Conservation (phyloP, 2,113 vertebrate genomes). For the Ailurus styani region DNA sequence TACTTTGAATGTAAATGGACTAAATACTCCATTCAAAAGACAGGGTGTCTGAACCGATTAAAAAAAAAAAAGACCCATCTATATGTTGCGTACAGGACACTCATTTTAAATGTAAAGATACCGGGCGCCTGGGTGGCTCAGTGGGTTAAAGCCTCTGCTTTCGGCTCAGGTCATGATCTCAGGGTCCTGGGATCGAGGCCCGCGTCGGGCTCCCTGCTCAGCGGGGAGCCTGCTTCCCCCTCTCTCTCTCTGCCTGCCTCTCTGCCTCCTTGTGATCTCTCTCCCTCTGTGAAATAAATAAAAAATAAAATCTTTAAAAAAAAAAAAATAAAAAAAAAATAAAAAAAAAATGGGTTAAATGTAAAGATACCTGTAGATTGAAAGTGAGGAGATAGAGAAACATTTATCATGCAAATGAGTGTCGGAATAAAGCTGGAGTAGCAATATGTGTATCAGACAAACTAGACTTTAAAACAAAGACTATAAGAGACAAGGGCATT, state of each 20-base stretch:
- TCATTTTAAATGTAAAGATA: background rate
- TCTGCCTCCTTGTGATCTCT: too few species aligned
- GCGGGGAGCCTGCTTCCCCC: too few species aligned
- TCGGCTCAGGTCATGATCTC: too few species aligned
- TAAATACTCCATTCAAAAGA: background rate
- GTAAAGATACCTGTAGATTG: background rate
- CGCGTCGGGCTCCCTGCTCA: too few species aligned
- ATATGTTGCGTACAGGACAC: background rate
- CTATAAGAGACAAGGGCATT: background rate
- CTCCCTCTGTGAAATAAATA: too few species aligned
- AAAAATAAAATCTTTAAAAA: too few species aligned
- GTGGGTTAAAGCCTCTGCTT: too few species aligned
- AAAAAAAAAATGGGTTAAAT: too few species aligned
- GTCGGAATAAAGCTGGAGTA: background rate
- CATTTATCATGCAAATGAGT: background rate
- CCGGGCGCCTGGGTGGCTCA: too few species aligned
- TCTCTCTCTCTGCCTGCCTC: too few species aligned
- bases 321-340: too few species aligned
- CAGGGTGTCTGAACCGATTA: background rate
- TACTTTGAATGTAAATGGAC: background rate
- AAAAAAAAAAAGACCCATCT: background rate
- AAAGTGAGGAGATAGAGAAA: background rate
- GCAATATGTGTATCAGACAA: background rate
- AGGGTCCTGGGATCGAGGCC: too few species aligned
- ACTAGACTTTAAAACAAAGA: background rate